A percentile compares a stretch with the other conserved stretches of the same genome.
phyloP scores from a whole-genome alignment of 2,888 invertebrate species.

The Cephalotes varians region DNA sequence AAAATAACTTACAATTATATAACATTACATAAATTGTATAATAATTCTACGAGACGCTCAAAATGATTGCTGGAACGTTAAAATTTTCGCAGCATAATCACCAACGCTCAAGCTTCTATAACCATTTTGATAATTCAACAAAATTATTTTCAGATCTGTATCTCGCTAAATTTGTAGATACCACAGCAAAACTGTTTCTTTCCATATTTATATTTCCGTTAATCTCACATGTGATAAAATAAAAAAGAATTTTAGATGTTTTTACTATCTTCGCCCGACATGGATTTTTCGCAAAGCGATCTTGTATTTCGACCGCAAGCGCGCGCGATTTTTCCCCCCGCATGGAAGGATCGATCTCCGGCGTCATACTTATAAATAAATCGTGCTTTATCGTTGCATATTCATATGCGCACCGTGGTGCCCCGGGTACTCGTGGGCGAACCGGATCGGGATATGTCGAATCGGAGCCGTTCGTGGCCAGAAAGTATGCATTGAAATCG shows the following conservation, averaged over 20 bases:
- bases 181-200: too few relatives aligned
- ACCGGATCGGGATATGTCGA: slow-evolving; percentile 85
- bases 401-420: slow-evolving; percentile 81
- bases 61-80: too few relatives aligned
- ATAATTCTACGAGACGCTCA: too few relatives aligned
- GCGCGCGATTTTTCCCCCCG: slow-evolving; percentile 63
- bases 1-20: too few relatives aligned
- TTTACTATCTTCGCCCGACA: neutral
- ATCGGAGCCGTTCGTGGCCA: slow-evolving; percentile 77
- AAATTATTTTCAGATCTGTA: too few relatives aligned
- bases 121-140: too few relatives aligned
- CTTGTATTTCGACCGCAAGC: slow-evolving; percentile 38
- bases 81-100: too few relatives aligned
- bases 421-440: slow-evolving; percentile 83
- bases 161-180: too few relatives aligned
- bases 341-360: slow-evolving; percentile 75
- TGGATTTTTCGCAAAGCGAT: slow-evolving; percentile 5
- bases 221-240: neutral
- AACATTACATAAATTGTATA: too few relatives aligned
- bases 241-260: neutral
- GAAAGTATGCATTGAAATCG: slow-evolving; percentile 81
- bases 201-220: neutral
- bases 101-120: too few relatives aligned
- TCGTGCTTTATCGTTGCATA: slow-evolving; percentile 84
- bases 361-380: slow-evolving; percentile 85